phyloP scores from a whole-genome alignment of 2,113 vertebrate species.

The Leucopternis melanops region DNA sequence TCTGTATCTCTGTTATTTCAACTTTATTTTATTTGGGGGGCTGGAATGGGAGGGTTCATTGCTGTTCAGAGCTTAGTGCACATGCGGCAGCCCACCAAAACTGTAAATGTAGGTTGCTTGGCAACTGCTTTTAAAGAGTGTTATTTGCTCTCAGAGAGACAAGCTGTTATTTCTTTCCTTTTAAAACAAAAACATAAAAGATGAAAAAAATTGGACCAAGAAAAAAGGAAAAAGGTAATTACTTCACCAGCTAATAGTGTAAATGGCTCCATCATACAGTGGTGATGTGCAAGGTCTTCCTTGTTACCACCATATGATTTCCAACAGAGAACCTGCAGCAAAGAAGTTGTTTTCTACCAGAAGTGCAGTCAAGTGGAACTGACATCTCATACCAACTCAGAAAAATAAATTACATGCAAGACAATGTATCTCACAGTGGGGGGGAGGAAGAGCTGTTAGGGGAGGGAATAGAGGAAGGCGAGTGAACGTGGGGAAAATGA shows the following conservation, averaged over 20 bases:
- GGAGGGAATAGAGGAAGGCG: too few relatives aligned
- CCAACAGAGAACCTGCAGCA: neutral
- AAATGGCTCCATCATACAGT: neutral
- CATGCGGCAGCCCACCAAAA: slow-evolving; percentile 67
- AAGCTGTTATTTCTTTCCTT: slow-evolving; percentile 63
- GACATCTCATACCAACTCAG: neutral
- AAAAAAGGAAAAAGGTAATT: neutral
- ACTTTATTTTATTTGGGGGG: neutral
- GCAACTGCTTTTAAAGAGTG: slow-evolving; percentile 74
- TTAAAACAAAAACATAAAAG: slow-evolving; percentile 69
- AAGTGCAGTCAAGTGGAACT: neutral
- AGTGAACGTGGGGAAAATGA: too few relatives aligned
- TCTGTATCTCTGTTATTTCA: neutral
- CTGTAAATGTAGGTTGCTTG: slow-evolving; percentile 71
- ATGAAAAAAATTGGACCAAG: neutral
- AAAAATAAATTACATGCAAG: slow-evolving; percentile 21
- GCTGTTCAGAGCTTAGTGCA: slow-evolving; percentile 49
- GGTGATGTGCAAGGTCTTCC: neutral
- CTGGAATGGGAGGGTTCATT: slow-evolving; percentile 16
- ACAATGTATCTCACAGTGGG: neutral
- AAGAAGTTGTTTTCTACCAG: neutral
- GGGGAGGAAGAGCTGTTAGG: neutral
- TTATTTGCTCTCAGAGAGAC: slow-evolving; percentile 70
- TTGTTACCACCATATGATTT: neutral
- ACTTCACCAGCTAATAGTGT: neutral